These are phyloP conservation scores for Oscheius onirici DNA, from an alignment of 2,888 invertebrate species.

Conservation along the genomic window DNA sequence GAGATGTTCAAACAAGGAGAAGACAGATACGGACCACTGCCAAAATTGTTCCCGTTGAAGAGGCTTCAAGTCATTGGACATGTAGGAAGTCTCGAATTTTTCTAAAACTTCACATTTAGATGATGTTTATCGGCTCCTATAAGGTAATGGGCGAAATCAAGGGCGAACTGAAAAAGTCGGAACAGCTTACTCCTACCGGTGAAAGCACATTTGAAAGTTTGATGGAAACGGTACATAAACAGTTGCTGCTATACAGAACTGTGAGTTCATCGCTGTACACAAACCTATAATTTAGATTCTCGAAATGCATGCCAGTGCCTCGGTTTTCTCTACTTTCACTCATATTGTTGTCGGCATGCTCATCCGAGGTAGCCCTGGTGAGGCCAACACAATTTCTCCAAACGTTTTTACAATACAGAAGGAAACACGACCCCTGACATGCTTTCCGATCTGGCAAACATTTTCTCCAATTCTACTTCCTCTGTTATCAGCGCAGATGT, in stretches of 20 bases:
- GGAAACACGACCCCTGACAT: conserved; percentile 78
- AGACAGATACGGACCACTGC: conserved; percentile 37
- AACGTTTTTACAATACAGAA: conserved; percentile 38
- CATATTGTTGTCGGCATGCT: conserved; percentile 66
- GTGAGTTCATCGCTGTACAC: too few species aligned
- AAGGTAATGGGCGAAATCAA: conserved; percentile 31
- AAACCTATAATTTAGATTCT: conserved; percentile 52
- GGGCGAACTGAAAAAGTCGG: conserved; percentile 35
- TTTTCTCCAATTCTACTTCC: conserved; percentile 78
- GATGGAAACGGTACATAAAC: conserved; percentile 33
- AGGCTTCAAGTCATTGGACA: conserved; percentile 46
- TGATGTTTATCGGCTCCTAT: conserved; percentile 41
- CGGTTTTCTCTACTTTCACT: conserved; percentile 63
- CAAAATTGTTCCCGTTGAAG: conserved; percentile 33
- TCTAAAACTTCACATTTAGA: conserved; percentile 33
- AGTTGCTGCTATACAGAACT: conserved; percentile 1
- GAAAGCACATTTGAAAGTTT: conserved; percentile 33
- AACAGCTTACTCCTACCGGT: conserved; percentile 34
- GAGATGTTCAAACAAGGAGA: conserved; percentile 55
- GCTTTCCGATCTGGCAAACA: conserved; percentile 79
- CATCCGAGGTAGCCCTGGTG: conserved; percentile 57
- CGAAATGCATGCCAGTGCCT: conserved; percentile 47
- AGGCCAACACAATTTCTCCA: neutral
- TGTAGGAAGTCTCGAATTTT: conserved; percentile 31
- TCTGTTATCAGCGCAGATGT: conserved; percentile 83